Base-by-base conservation (phyloP, 2,888 invertebrate genomes). In the Microctonus aethiopoides region DNA sequence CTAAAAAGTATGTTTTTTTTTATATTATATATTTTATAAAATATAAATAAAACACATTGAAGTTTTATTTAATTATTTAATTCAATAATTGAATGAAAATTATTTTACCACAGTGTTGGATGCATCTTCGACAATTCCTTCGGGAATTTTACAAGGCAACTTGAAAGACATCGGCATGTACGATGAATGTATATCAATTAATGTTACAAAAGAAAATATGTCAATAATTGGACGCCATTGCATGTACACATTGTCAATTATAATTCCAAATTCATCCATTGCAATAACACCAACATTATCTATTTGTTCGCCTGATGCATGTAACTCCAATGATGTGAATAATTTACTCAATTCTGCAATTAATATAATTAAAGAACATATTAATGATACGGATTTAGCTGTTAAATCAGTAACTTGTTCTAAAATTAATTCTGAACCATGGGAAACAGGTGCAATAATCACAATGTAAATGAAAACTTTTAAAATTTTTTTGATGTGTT, bases 31-130 rank as follows among this genome's bases (percentile, higher is more conserved):
- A n/a, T n/a, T n/a, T n/a, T n/a, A n/a, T n/a, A n/a, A n/a, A n/a
- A n/a, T n/a, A n/a, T n/a, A n/a, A n/a, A n/a, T n/a, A n/a, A n/a
- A n/a, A n/a, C n/a, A n/a, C n/a, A n/a, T 5, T 7, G 7, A 32
- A 32, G 3, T 32, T 32, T 32, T 32, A 32, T 7, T 36, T 10
- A 10, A 36, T 36, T 36, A 36, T 36, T 36, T 29, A 7, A 7
- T 29, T 29, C 3, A 36, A 36, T 10, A 1, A 36, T 1, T 9
- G 1, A 36, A 36, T 36, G 1, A 10, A 4, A 36, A 36, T 36
- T 46, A 46, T 26, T 83, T 83, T 46, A n/a, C n/a, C n/a, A n/a
- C 77, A 89, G 89, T 89, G 88, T 75, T 88, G 29, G 89, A 89
- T 76, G 81, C 89, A 0, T 87, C 87, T 2, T 87, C 88, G 2